phyloP scores from a whole-genome alignment of 2,113 vertebrate species.

The Phalacrocorax brasilianus region DNA sequence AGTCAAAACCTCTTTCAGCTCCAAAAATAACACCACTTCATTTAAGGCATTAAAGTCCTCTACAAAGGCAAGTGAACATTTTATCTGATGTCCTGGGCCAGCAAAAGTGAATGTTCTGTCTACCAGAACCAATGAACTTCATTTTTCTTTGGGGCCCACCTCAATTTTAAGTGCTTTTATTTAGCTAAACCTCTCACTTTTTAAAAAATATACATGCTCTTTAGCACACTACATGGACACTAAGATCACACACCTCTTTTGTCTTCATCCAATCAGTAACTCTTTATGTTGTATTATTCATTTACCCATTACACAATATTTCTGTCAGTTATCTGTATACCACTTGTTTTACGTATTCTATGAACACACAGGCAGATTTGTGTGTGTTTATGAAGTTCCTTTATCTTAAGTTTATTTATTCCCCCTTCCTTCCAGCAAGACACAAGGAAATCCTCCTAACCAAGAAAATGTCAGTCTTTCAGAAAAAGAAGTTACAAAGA shows the following conservation, averaged over 20 bases:
- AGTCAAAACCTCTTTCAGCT: background rate
- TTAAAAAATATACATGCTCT: background rate
- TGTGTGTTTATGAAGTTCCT: background rate
- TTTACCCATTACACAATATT: background rate
- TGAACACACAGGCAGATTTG: background rate
- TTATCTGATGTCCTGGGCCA: background rate
- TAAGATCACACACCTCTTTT: background rate
- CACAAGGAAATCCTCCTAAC: background rate
- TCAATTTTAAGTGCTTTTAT: background rate
- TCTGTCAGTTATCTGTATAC: background rate
- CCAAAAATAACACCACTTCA: background rate
- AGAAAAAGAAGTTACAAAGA: background rate
- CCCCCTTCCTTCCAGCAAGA: background rate
- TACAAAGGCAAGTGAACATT: background rate
- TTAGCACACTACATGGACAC: background rate
- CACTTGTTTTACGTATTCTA: background rate
- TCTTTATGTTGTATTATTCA: background rate
- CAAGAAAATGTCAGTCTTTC: background rate
- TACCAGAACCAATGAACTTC: background rate
- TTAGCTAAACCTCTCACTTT: background rate
- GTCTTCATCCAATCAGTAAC: background rate
- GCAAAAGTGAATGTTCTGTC: background rate
- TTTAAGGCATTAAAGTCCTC: background rate
- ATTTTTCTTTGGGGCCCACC: too few relatives aligned
- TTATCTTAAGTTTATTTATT: background rate